Evolutionary conservation across 2,888 invertebrate genomes (phyloP).

Genomic region (Elegia similella): DNA sequence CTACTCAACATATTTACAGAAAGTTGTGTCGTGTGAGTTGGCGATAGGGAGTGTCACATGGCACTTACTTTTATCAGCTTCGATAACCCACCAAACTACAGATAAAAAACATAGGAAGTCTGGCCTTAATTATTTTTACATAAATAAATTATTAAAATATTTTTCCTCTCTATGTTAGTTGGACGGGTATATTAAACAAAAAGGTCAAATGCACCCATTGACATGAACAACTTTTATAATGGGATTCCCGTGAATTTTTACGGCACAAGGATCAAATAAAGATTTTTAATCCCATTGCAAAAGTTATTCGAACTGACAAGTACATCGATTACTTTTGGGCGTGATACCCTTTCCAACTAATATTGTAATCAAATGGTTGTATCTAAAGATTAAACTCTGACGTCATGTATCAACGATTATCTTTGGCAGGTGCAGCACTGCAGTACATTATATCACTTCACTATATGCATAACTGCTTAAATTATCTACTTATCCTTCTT

Average conservation of each 20-base stretch:
- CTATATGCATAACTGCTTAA: constrained; percentile 37
- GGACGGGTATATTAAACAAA: too few relatives aligned
- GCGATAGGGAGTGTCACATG: constrained; percentile 76
- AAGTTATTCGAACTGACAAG: too few relatives aligned
- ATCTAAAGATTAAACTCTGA: constrained; percentile 42
- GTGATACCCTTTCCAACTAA: too few relatives aligned
- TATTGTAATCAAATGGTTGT: constrained; percentile 21
- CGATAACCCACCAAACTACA: constrained; percentile 73
- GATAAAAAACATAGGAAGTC: constrained; percentile 71
- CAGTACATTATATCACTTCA: constrained; percentile 47
- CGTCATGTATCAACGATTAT: constrained; percentile 62
- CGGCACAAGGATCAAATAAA: too few relatives aligned
- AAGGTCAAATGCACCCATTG: too few relatives aligned
- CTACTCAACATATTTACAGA: constrained; percentile 26
- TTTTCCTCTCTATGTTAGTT: constrained; percentile 4
- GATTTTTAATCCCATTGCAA: too few relatives aligned
- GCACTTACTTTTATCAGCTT: constrained; percentile 68
- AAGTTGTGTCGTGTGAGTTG: constrained; percentile 30
- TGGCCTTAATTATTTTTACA: constrained; percentile 61
- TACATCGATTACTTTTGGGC: too few relatives aligned
- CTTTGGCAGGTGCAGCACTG: constrained; percentile 66
- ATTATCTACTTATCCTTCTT: constrained; percentile 63
- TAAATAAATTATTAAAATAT: constrained; percentile 41
- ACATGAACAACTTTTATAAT: too few relatives aligned
- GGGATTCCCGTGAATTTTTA: too few relatives aligned